phyloP scores from a whole-genome alignment of 2,888 invertebrate genomes.

The Ferdinandea cuprea region DNA sequence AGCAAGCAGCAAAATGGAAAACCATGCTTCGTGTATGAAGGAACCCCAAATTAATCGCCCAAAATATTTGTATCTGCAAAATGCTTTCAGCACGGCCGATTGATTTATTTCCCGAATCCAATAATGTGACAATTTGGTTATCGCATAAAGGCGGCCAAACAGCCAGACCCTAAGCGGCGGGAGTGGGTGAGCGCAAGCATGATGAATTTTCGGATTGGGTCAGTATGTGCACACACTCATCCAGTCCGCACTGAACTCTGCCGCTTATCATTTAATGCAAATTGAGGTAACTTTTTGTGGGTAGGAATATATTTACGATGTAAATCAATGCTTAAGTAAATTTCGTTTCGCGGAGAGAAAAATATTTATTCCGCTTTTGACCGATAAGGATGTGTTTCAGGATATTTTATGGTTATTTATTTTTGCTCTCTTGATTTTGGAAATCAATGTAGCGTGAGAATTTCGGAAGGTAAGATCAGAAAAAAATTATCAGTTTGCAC shows the following conservation, averaged over 20 bases:
- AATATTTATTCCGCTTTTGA: conserved; percentile 37
- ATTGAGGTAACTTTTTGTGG: conserved; percentile 62
- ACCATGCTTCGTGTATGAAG: conserved; percentile 8
- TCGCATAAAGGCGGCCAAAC: conserved; percentile 34
- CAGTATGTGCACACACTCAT: neutral
- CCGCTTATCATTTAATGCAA: conserved; percentile 70
- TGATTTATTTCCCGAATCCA: conserved; percentile 71
- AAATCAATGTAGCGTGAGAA: conserved; percentile 10
- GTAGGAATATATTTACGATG: conserved; percentile 15
- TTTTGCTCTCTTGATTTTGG: neutral
- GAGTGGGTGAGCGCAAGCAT: conserved; percentile 66
- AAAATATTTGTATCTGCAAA: conserved; percentile 73
- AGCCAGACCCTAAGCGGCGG: conserved; percentile 17
- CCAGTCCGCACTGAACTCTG: neutral
- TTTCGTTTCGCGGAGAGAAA: conserved; percentile 31
- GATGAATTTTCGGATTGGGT: conserved; percentile 62
- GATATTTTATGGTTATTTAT: neutral
- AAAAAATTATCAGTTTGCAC: conserved; percentile 1
- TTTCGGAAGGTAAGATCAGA: neutral
- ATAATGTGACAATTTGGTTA: conserved; percentile 74
- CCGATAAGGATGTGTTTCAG: conserved; percentile 44
- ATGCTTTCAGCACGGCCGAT: conserved; percentile 74
- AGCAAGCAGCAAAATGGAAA: neutral
- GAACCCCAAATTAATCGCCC: conserved; percentile 68
- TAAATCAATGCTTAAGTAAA: conserved; percentile 63